These are phyloP conservation scores for Capricornis sumatraensis DNA, from an alignment of 2,113 vertebrate genomes.

Conservation along the genomic window DNA sequence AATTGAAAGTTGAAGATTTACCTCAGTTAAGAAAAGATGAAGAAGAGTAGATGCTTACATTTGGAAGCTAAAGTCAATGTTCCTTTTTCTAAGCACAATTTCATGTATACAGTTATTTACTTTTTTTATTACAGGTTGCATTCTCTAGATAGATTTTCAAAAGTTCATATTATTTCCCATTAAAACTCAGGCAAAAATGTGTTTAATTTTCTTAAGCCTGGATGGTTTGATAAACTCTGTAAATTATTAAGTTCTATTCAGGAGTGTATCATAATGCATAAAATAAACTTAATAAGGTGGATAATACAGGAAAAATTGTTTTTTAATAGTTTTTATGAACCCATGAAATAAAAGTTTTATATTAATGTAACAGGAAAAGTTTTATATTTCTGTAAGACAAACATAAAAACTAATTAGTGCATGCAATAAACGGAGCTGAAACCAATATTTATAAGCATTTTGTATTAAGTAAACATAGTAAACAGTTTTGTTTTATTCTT, in stretches of 20 bases:
- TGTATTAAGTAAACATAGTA: not conserved
- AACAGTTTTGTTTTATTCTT: not conserved
- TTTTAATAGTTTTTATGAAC: conserved; percentile 43
- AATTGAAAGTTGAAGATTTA: not conserved
- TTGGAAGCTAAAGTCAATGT: not conserved
- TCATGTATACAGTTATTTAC: not conserved
- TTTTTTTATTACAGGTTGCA: conserved; percentile 1
- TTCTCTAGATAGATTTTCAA: conserved; percentile 33
- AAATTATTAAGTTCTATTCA: conserved; percentile 62
- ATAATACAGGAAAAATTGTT: not conserved
- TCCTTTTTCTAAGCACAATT: not conserved
- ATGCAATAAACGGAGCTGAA: not conserved
- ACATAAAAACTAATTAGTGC: conserved; percentile 42
- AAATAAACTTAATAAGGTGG: conserved; percentile 46
- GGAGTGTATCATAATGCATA: conserved; percentile 14
- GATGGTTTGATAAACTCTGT: conserved; percentile 32
- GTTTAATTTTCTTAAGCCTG: conserved; percentile 35
- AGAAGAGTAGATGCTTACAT: not conserved
- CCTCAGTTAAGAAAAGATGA: not conserved
- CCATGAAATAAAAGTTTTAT: conserved; percentile 34
- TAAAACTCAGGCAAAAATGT: conserved; percentile 38
- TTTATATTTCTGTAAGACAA: not conserved
- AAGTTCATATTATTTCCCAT: conserved; percentile 44
- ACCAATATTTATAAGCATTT: not conserved
- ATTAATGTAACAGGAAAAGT: conserved; percentile 34